A percentile compares a stretch with the other conserved stretches of the same genome.
phyloP scores from a whole-genome alignment of 2,888 invertebrate genomes.

The Oscheius sp. region DNA sequence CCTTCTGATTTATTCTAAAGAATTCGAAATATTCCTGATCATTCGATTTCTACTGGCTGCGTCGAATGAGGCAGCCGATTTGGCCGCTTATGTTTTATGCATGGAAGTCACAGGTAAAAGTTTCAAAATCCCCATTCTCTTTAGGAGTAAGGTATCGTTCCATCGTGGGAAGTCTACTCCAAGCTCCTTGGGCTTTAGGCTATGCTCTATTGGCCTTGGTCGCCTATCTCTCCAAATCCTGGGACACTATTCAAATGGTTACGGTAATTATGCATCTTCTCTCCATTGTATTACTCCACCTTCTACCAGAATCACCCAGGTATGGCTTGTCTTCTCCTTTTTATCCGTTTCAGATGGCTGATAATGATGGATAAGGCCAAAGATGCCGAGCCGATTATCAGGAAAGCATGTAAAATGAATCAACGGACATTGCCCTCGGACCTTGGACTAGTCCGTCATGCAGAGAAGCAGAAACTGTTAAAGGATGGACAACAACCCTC shows the following conservation, averaged over 20 bases:
- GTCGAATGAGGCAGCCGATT: slow-evolving; percentile 72
- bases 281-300: slow-evolving; percentile 24
- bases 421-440: slow-evolving; percentile 70
- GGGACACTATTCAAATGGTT: slow-evolving; percentile 67
- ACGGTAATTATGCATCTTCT: slow-evolving; percentile 21
- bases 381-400: slow-evolving; percentile 67
- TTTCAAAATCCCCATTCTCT: background rate
- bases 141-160: slow-evolving; percentile 72
- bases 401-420: slow-evolving; percentile 71
- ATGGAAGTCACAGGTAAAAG: slow-evolving; percentile 72
- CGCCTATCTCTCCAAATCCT: slow-evolving; percentile 69
- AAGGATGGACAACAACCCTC: slow-evolving; percentile 65
- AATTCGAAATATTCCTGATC: slow-evolving; percentile 68
- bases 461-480: slow-evolving; percentile 67
- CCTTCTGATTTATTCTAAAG: slow-evolving; percentile 63
- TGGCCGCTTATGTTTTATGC: slow-evolving; percentile 73
- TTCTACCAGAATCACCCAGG: slow-evolving; percentile 29
- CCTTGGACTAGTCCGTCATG: slow-evolving; percentile 69
- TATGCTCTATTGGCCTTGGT: slow-evolving; percentile 72
- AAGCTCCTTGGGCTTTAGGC: slow-evolving; percentile 73
- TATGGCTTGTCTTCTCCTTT: background rate
- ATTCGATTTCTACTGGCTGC: slow-evolving; percentile 70
- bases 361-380: slow-evolving; percentile 62
- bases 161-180: slow-evolving; percentile 72
- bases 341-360: slow-evolving; percentile 20